Evolutionary conservation across 2,113 vertebrate species (phyloP), one percentile per base, ranked within the genome.

Genomic region (Myxocyprinus asiaticus): DNA sequence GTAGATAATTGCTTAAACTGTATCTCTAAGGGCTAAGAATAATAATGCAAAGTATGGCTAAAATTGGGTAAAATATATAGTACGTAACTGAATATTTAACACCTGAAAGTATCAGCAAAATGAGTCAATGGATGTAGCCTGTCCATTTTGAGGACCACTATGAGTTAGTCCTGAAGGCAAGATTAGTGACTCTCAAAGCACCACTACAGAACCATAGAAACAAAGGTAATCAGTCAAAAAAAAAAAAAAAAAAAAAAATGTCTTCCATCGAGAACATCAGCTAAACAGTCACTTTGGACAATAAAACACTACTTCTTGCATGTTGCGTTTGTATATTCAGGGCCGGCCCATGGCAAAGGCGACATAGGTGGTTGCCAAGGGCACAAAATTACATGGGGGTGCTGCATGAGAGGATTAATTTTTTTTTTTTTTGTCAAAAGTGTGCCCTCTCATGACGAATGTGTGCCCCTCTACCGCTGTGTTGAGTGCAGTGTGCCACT

Each of bases 181-280:
- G 58, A 74, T 63, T 74, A 62, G 71, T 74, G 71, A 74, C 56
- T 50, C 71, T 14, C 45, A 63, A 74, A 74, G 10, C 5, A 11
- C 12, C 58, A 33, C 68, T 63, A 33, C 43, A 63, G 15, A 62
- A 12, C 10, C 56, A 50, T 48, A 63, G 56, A 62, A 62, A 74
- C 71, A 74, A 74, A 69, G 47, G 45, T 17, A 7, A 62, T 74
- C 44, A 63, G 6, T 74, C n/a, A n/a, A n/a, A n/a, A n/a, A n/a
- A n/a, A n/a, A n/a, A n/a, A n/a, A n/a, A n/a, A n/a, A n/a, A n/a
- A 44, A 74, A 15, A 74, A 59, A 10, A 74, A 62, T 48, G 45
- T 12, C 58, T 50, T 62, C 45, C 71, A 44, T 33, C 2, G 45
- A 74, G 58, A 62, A 62, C 14, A 58, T 47, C 70, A 72, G n/a